Evolutionary conservation across 2,113 vertebrate genomes (phyloP).

Genomic region (Kryptolebias marmoratus): DNA sequence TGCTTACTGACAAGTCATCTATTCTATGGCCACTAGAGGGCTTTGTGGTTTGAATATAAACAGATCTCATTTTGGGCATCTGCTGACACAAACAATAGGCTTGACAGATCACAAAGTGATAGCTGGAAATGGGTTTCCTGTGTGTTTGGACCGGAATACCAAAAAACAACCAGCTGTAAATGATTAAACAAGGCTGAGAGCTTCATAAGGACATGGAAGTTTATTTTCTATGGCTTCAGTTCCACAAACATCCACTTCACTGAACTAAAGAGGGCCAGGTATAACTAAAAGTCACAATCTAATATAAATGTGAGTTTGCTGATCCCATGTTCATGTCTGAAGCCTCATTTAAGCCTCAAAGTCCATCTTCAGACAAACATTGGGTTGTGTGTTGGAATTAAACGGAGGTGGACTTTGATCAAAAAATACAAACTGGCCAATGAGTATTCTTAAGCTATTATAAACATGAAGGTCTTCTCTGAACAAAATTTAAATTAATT

Average conservation of each 20-base stretch:
- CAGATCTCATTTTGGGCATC: constrained; percentile 18
- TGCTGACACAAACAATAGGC: constrained; percentile 24
- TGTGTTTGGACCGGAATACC: not conserved
- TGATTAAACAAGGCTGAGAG: not conserved
- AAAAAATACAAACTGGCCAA: not conserved
- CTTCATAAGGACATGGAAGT: not conserved
- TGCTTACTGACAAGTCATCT: constrained; percentile 8
- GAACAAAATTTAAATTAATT: constrained; percentile 69
- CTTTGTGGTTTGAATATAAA: constrained; percentile 21
- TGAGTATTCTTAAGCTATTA: constrained; percentile 38
- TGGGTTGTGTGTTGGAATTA: not conserved
- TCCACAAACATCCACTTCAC: not conserved
- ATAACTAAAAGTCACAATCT: not conserved
- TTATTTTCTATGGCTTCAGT: constrained; percentile 1
- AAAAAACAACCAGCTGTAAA: constrained; percentile 8
- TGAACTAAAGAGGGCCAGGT: not conserved
- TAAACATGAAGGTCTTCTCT: constrained; percentile 58
- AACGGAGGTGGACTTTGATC: constrained; percentile 13
- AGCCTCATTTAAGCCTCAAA: not conserved
- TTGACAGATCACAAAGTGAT: constrained; percentile 23
- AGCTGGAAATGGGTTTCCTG: constrained; percentile 12
- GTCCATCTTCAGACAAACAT: not conserved
- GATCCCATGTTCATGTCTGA: not conserved
- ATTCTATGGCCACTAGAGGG: not conserved
- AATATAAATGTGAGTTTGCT: not conserved